phyloP scores from a whole-genome alignment of 2,888 invertebrate genomes.

The Limnephilus auricula region DNA sequence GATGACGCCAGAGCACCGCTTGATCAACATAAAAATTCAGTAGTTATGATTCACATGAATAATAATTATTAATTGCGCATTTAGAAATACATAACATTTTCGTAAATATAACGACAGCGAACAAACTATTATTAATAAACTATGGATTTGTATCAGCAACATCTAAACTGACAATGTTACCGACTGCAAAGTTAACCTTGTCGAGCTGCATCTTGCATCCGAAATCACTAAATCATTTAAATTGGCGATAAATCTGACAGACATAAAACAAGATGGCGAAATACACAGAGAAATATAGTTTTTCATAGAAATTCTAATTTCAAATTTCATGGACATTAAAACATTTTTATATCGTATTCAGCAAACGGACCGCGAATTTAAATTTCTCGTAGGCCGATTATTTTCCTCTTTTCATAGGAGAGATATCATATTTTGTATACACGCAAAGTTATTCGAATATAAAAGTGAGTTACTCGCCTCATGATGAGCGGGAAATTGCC shows the following conservation, averaged over 20 bases:
- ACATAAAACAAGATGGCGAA: too few relatives aligned
- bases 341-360: neutral
- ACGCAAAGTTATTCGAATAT: neutral
- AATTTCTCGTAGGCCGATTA: neutral
- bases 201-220: too few relatives aligned
- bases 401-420: neutral
- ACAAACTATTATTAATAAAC: too few relatives aligned
- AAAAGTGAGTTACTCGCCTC: neutral
- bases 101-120: too few relatives aligned
- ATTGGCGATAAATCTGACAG: neutral
- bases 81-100: too few relatives aligned
- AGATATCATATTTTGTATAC: neutral
- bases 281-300: neutral
- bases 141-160: too few relatives aligned
- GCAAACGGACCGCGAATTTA: neutral
- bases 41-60: too few relatives aligned
- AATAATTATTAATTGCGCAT: too few relatives aligned
- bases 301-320: neutral
- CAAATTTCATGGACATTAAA: neutral
- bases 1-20: too few relatives aligned
- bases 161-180: too few relatives aligned
- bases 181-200: too few relatives aligned
- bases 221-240: neutral
- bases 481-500: constrained; percentile 8
- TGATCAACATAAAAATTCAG: too few relatives aligned